Evolutionary conservation across 2,797 vertebrate species (phyloP).

Genomic region (Smutsia gigantea): DNA sequence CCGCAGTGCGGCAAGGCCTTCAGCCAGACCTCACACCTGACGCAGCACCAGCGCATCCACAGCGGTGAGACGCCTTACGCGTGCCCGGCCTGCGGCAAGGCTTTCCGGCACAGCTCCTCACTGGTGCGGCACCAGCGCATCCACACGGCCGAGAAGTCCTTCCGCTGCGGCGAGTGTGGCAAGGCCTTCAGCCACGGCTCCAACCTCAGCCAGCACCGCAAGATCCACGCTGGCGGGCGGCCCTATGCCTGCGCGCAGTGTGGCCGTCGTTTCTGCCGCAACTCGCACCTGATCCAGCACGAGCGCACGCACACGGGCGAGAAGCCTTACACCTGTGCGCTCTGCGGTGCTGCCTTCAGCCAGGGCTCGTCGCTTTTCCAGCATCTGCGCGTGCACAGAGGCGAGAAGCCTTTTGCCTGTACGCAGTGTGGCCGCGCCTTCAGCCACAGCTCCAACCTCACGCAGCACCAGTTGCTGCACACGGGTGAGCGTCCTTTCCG

Average conservation of each 20-base stretch:
- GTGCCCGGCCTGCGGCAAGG: conserved; percentile 76
- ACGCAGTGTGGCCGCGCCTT: conserved; percentile 72
- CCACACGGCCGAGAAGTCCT: conserved; percentile 80
- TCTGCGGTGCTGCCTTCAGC: conserved; percentile 69
- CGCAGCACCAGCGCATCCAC: conserved; percentile 79
- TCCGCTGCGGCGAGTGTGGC: conserved; percentile 76
- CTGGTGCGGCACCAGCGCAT: conserved; percentile 81
- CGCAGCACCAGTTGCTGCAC: conserved; percentile 77
- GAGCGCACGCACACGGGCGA: conserved; percentile 76
- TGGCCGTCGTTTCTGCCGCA: conserved; percentile 81
- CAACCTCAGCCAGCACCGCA: conserved; percentile 81
- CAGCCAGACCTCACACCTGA: conserved; percentile 78
- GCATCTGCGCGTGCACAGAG: conserved; percentile 75
- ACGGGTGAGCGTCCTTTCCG: conserved; percentile 66
- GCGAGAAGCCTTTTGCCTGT: conserved; percentile 75
- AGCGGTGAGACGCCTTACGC: conserved; percentile 73
- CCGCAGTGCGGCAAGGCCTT: conserved; percentile 75
- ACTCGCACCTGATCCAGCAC: conserved; percentile 79
- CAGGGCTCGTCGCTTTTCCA: conserved; percentile 77
- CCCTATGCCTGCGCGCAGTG: conserved; percentile 77
- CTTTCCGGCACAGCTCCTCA: conserved; percentile 80
- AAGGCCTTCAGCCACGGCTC: conserved; percentile 80
- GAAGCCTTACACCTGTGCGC: conserved; percentile 72
- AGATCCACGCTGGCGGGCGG: conserved; percentile 79
- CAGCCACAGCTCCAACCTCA: conserved; percentile 79